Evolutionary conservation across 1,140 invertebrate genomes (phyloP), one percentile per base, ranked within the genome.

Genomic region (Ceratoteleas bidentatus): DNA sequence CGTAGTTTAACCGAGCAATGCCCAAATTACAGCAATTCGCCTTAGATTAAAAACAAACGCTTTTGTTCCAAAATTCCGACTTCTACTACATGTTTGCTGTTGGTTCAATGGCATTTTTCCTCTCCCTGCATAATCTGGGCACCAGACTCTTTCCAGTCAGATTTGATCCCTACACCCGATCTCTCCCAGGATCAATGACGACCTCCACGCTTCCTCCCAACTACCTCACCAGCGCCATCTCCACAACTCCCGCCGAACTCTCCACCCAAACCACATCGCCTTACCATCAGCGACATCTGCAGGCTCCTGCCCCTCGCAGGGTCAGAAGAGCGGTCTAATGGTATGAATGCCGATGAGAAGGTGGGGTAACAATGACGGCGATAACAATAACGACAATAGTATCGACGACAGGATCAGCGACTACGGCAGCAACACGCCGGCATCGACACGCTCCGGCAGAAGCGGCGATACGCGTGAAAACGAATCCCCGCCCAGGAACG

Each of bases 401-500:
- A 73, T 79, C 73, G 70, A 78, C 61, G 64, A 70, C 74, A 56
- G 66, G 50, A 77, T 65, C 65, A 62, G 33, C 45, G 62, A 53
- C 45, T 47, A 52, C 50, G 64, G 47, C 75, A 68, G 62, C 34
- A 80, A 57, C 73, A 58, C 24, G 24, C 13, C 53, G 45, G 36
- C 75, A 50, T 66, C 49, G 58, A 77, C 58, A 49, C 76, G 76
- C 52, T 65, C 56, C 38, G 34, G 10, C 13, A 54, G 57, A 65
- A 74, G 62, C 14, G 14, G 49, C 52, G 40, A 57, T 77, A 84
- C 77, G 80, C 78, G 72, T 84, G 83, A 83, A 81, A 69, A 69
- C 43, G 45, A 85, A 90, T 88, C 86, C 66, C 86, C 90, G 90
- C 89, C 89, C 86, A 85, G 88, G 56, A 89, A 90, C 90, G 90